Base-by-base conservation (phyloP, 2,888 invertebrate species). In the Temnothorax unifasciatus region DNA sequence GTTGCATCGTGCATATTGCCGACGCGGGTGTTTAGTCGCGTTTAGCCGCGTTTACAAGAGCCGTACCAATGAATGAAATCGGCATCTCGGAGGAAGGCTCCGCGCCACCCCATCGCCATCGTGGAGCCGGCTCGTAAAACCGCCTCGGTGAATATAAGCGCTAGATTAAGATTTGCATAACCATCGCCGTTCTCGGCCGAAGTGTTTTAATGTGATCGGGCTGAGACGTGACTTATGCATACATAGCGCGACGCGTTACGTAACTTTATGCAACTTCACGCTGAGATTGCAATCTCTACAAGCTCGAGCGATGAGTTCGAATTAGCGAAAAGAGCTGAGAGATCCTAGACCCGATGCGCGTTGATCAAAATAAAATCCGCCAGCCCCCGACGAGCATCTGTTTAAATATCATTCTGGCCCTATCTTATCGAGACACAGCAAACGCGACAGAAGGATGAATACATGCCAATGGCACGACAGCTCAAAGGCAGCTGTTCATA, bases 361-460 rank as follows among this genome's bases (percentile, higher is more conserved):
- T 15, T 34, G 38, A 25, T 74, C 79, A 38, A 74, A 34, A 59
- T 47, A 47, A 59, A 73, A 59, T 47, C n/a, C 18, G n/a, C 21
- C 25, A 63, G 13, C 29, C 11, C 15, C 29, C n/a, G 71, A 61
- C 38, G 68, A 85, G 74, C 87, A 90, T 90, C 89, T 90, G 87
- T 85, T 84, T 82, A 83, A 85, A 88, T 84, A 88, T 75, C 85
- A 82, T 86, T 87, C 73, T 54, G 38, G 52, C 25, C 61, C 63
- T 86, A 87, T 90, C 89, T 90, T 90, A 90, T 90, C 90, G 69
- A 61, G 29, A 59, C 69, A 41, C 34, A 50, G n/a, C 50, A 34
- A 71, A 63, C 71, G 68, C 21, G 63, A 41, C 29, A 68, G 41
- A 61, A 61, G 59, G 61, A 79, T 29, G 29, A 81, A 54, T 52